These are phyloP conservation scores for Nesidiocoris tenuis DNA, from an alignment of 2,888 invertebrate species.

Conservation along the genomic window DNA sequence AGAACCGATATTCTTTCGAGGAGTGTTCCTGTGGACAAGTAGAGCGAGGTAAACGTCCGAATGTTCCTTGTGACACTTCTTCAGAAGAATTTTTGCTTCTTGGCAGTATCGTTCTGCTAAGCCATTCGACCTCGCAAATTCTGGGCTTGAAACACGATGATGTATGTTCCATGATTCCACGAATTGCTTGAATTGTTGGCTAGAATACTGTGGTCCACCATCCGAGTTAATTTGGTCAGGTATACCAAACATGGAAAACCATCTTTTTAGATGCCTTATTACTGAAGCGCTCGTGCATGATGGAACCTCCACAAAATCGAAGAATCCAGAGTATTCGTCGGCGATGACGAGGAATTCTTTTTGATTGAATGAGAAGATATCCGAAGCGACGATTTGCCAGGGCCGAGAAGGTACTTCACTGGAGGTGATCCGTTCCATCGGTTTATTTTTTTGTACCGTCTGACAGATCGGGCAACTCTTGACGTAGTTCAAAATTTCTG, in stretches of 20 bases:
- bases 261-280: not conserved
- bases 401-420: conserved; percentile 22
- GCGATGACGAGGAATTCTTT: conserved; percentile 12
- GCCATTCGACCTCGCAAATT: not conserved
- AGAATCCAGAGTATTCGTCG: conserved; percentile 26
- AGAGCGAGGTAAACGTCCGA: conserved; percentile 6
- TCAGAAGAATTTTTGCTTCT: conserved; percentile 6
- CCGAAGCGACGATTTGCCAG: conserved; percentile 11
- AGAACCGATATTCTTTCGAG: conserved; percentile 15
- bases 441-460: not conserved
- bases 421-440: not conserved
- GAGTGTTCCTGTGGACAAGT: conserved; percentile 1
- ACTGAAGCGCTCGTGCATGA: not conserved
- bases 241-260: conserved; percentile 11
- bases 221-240: not conserved
- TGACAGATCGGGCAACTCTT: not conserved
- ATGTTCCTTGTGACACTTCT: conserved; percentile 1
- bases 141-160: conserved; percentile 1
- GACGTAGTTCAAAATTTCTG: not conserved
- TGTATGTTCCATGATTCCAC: not conserved
- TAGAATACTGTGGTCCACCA: not conserved
- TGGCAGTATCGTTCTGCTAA: conserved; percentile 11
- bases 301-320: not conserved
- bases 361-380: conserved; percentile 11
- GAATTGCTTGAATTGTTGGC: not conserved